phyloP scores from a whole-genome alignment of 2,888 invertebrate genomes.

The Labia minor region DNA sequence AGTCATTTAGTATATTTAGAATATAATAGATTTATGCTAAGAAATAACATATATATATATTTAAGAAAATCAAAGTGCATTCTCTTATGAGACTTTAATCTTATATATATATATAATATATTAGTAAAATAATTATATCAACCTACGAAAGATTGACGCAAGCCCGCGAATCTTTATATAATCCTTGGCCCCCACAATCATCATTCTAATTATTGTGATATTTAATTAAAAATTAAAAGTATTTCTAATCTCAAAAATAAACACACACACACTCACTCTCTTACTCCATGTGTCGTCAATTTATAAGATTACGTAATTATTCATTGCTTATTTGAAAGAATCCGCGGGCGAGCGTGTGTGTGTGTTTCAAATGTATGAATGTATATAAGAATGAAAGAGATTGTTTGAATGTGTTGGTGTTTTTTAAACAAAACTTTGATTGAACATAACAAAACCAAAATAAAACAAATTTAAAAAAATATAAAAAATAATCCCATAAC shows the following conservation, averaged over 20 bases:
- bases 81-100: constrained; percentile 21
- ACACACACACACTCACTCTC: neutral
- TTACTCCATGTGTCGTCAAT: constrained; percentile 7
- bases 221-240: neutral
- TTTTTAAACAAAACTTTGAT: constrained; percentile 4
- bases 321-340: neutral
- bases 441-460: neutral
- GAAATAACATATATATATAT: constrained; percentile 21
- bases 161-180: neutral
- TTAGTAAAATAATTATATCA: neutral
- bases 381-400: neutral
- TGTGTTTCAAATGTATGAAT: neutral
- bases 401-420: neutral
- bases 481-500: constrained; percentile 13
- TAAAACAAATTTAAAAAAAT: neutral
- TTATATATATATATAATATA: neutral
- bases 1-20: constrained; percentile 28
- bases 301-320: neutral
- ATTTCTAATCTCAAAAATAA: neutral
- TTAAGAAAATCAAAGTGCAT: constrained; percentile 24
- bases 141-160: neutral
- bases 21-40: constrained; percentile 13
- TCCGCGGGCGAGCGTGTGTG: neutral
- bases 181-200: neutral
- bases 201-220: constrained; percentile 13